A percentile compares a stretch with the other conserved stretches of the same genome.
These are phyloP conservation scores for Nephrotoma flavescens DNA, from an alignment of 2,888 invertebrate genomes.

Conservation along the genomic window DNA sequence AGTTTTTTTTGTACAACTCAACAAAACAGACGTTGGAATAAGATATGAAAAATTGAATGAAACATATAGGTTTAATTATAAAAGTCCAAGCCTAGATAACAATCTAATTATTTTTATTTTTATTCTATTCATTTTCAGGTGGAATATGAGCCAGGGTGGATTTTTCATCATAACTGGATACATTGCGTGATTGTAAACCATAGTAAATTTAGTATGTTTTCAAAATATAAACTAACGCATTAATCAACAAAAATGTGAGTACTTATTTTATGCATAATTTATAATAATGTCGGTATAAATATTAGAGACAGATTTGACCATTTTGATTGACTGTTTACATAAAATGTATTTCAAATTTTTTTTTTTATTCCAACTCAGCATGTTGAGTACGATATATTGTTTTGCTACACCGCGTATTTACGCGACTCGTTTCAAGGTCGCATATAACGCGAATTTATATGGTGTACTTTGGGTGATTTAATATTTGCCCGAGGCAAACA, in stretches of 20 bases:
- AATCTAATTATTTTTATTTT: neutral
- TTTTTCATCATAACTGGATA: neutral
- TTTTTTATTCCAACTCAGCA: too few species aligned
- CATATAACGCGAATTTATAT: too few species aligned
- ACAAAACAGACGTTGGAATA: neutral
- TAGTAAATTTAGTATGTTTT: neutral
- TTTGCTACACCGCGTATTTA: too few species aligned
- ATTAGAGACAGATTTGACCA: too few species aligned
- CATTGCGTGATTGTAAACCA: neutral
- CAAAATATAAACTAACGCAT: neutral
- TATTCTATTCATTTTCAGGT: neutral
- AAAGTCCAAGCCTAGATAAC: neutral
- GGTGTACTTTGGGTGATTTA: too few species aligned
- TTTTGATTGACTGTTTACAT: too few species aligned
- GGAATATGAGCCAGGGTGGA: neutral
- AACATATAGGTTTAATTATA: neutral
- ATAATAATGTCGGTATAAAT: too few species aligned
- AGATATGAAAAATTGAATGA: neutral
- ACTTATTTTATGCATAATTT: too few species aligned
- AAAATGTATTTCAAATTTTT: too few species aligned
- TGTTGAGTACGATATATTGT: too few species aligned
- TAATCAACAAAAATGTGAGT: neutral
- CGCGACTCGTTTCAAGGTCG: too few species aligned
- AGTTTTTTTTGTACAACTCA: neutral
- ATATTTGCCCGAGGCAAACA: too few species aligned